Evolutionary conservation across 2,888 invertebrate species (phyloP).

Genomic region (Dasysyrphus albostriatus): DNA sequence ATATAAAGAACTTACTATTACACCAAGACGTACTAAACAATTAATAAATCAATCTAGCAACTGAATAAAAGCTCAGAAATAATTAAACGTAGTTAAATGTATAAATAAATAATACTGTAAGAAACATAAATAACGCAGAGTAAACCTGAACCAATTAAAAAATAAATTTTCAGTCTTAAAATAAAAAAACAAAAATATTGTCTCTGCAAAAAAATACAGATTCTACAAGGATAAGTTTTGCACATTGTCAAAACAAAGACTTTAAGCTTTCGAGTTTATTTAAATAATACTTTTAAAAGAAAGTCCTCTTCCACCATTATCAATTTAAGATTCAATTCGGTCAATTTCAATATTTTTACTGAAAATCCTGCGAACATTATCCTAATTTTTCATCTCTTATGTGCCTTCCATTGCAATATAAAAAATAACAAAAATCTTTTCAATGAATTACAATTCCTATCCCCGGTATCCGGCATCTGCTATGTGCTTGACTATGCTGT

Average conservation of each 20-base stretch:
- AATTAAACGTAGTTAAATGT: too few species aligned
- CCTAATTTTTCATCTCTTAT: slow-evolving; percentile 21
- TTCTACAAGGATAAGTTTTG: neutral
- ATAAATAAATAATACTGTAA: too few species aligned
- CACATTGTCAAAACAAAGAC: neutral
- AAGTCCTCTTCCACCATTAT: neutral
- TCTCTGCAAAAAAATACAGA: too few species aligned
- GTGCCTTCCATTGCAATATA: slow-evolving; percentile 1
- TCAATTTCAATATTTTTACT: slow-evolving; percentile 1
- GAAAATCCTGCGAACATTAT: neutral
- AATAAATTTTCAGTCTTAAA: too few species aligned
- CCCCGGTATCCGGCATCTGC: slow-evolving; percentile 20
- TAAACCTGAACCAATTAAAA: too few species aligned
- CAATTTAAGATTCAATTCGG: slow-evolving; percentile 37
- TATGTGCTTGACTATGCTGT: slow-evolving; percentile 6
- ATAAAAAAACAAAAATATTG: too few species aligned
- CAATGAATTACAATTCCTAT: slow-evolving; percentile 51
- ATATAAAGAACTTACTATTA: too few species aligned
- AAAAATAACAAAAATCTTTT: slow-evolving; percentile 37
- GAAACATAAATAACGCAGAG: too few species aligned
- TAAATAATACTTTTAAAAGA: neutral
- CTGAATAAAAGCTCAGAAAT: too few species aligned
- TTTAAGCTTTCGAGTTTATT: neutral
- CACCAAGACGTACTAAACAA: too few species aligned
- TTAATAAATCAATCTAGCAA: too few species aligned